Conservation (phyloP, 2,113 vertebrate genomes). For the Emydocephalus ijimae region DNA sequence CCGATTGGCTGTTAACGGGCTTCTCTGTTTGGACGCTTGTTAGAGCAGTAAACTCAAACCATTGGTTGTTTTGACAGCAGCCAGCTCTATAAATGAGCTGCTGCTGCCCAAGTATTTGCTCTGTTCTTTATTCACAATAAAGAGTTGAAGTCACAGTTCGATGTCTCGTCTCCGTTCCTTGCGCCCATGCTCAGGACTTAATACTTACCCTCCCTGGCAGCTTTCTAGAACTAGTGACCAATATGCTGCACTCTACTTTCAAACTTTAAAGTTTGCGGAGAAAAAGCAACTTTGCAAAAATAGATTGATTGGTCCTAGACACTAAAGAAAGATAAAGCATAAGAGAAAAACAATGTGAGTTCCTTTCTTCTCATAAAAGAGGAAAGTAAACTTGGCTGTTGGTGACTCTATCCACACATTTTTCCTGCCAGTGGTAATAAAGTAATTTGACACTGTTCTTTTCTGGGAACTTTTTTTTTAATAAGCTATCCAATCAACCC, state of each 20-base stretch:
- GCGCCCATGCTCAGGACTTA: too few species aligned
- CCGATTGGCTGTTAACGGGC: too few species aligned
- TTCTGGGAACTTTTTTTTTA: not conserved
- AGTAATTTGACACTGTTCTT: not conserved
- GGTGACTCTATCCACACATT: not conserved
- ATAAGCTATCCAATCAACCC: not conserved
- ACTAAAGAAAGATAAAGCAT: not conserved
- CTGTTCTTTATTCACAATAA: too few species aligned
- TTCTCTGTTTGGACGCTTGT: too few species aligned
- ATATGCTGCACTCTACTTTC: not conserved
- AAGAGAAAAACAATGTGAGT: not conserved
- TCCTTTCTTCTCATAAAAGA: not conserved
- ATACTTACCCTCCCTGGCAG: not conserved
- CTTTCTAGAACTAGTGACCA: slow-evolving; percentile 19
- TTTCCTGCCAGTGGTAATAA: not conserved
- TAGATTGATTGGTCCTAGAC: not conserved
- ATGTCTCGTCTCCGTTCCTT: too few species aligned
- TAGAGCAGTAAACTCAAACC: too few species aligned
- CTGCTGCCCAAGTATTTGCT: too few species aligned
- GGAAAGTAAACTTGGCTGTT: not conserved
- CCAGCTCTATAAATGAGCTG: too few species aligned
- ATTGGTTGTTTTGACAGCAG: too few species aligned
- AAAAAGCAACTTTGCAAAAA: not conserved
- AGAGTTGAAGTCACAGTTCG: too few species aligned
- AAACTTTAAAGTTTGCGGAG: not conserved